phyloP scores from a whole-genome alignment of 1,140 invertebrate genomes.

The Cepaea nemoralis region DNA sequence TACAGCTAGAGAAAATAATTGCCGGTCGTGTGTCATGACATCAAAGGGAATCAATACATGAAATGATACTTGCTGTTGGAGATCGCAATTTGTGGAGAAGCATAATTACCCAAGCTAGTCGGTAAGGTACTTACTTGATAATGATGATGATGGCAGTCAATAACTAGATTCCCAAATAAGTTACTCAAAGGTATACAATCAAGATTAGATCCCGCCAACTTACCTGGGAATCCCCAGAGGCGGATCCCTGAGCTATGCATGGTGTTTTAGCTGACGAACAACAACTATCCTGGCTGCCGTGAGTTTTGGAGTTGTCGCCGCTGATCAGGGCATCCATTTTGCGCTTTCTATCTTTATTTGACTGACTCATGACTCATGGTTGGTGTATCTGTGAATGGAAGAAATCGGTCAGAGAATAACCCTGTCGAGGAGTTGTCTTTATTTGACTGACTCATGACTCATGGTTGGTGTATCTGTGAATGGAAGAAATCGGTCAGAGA shows the following conservation, averaged over 20 bases:
- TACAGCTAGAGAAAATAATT: too few species aligned
- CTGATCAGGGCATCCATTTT: constrained; percentile 54
- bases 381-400: not conserved
- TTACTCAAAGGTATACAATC: too few species aligned
- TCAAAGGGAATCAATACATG: too few species aligned
- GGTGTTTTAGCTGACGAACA: constrained; percentile 43
- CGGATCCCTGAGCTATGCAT: constrained; percentile 42
- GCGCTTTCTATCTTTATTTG: constrained; percentile 44
- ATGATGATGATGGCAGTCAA: too few species aligned
- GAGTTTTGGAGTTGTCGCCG: constrained; percentile 51
- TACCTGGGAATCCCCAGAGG: constrained; percentile 39
- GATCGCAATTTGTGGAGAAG: too few species aligned
- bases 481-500: not conserved
- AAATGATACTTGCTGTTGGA: too few species aligned
- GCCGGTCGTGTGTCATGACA: too few species aligned
- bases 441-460: constrained; percentile 41
- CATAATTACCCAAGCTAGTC: too few species aligned
- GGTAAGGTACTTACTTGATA: too few species aligned
- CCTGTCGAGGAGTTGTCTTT: too few species aligned
- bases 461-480: not conserved
- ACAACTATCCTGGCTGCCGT: constrained; percentile 41
- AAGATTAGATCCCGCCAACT: too few species aligned
- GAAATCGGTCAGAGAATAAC: not conserved
- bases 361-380: constrained; percentile 36
- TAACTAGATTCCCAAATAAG: too few species aligned